Base-by-base conservation (phyloP, 2,888 invertebrate genomes). In the Volucella zonaria region DNA sequence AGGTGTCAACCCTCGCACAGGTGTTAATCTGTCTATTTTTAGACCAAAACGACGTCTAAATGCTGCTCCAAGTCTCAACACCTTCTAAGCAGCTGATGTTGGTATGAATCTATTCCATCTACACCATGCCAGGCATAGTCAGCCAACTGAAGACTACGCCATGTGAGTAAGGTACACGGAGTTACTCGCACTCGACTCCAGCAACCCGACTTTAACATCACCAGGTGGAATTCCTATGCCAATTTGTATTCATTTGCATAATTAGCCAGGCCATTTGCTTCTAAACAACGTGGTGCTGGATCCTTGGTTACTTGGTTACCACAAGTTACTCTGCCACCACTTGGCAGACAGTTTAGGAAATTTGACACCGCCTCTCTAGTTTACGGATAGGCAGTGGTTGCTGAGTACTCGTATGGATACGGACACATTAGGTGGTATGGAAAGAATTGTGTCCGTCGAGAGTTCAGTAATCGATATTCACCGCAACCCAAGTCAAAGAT, bases 241-340 rank as follows among this genome's bases (percentile, higher is more conserved):
- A 78, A 82, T 78, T 82, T 82, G 82, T 82, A 82, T 77, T 78
- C 67, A 82, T 82, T 82, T 82, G 73, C 78, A 82, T 82, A 78
- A 82, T 82, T 78, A 73, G 59, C 45, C 56, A 66, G 59, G 77
- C 51, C 10, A 68, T 67, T 18, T 45, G 78, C 38, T 56, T 66
- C 52, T 61, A 42, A 31, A 58, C 66, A 70, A 66, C 18, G 42
- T 54, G 64, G 58, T 15, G 38, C 59, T 42, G 43, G 61, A 23
- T 23, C 45, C 14, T 40, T 43, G 40, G 31, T 31, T 23, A 12
- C 12, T 38, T 18, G 38, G 42, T 31, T 10, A 59, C 59, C 76
- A 43, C 45, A 31, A 11, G 59, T 59, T 31, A 40, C 8, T 10
- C 14, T 38, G 58, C 14, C 10, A 42, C 43, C 49, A 67, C 70